phyloP scores from a whole-genome alignment of 2,888 invertebrate genomes.

The Cantharis rufa region DNA sequence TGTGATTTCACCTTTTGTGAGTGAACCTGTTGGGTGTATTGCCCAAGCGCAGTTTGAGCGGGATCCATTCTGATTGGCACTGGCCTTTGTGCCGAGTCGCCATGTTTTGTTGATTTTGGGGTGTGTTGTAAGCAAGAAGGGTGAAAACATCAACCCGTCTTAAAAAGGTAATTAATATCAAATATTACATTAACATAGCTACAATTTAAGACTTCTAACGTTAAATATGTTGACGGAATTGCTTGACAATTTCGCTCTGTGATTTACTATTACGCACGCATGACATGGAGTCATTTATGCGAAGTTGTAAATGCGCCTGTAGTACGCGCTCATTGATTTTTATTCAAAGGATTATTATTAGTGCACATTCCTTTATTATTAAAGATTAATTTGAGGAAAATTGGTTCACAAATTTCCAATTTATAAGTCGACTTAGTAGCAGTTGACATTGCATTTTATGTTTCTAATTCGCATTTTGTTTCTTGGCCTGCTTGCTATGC shows the following conservation, averaged over 20 bases:
- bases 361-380: neutral
- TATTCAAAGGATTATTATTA: neutral
- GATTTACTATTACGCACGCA: slow-evolving; percentile 16
- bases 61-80: slow-evolving; percentile 50
- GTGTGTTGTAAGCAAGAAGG: slow-evolving; percentile 56
- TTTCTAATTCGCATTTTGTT: neutral
- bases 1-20: neutral
- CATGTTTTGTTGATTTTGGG: slow-evolving; percentile 80
- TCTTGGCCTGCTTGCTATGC: neutral
- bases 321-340: slow-evolving; percentile 22
- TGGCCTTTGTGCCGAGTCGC: slow-evolving; percentile 60
- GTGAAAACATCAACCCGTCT: slow-evolving; percentile 51
- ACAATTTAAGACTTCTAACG: neutral
- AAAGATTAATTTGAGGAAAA: neutral
- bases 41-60: slow-evolving; percentile 43
- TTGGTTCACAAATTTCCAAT: neutral
- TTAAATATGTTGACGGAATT: neutral
- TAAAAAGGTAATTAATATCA: slow-evolving; percentile 44
- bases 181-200: slow-evolving; percentile 13
- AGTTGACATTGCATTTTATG: neutral
- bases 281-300: slow-evolving; percentile 19
- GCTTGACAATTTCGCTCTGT: neutral
- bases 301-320: slow-evolving; percentile 19
- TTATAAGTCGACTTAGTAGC: neutral
- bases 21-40: slow-evolving; percentile 5